A percentile compares a stretch with the other conserved stretches of the same genome.
Evolutionary conservation across 2,888 invertebrate genomes (phyloP).

Genomic region (Lasius platythorax): DNA sequence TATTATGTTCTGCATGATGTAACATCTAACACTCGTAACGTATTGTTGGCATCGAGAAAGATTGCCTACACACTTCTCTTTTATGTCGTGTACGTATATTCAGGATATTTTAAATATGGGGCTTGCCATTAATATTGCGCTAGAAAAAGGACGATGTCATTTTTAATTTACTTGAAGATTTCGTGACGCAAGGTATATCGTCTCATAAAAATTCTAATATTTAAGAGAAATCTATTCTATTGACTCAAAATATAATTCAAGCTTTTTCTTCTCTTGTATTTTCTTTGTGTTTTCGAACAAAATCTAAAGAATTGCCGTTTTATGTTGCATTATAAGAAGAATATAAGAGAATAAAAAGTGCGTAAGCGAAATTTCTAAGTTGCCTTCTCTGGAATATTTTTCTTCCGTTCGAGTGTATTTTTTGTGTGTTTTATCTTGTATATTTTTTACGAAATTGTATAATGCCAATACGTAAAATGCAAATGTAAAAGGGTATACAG

Average conservation of each 20-base stretch:
- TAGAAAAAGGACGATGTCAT: neutral
- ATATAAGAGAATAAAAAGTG: slow-evolving; percentile 1
- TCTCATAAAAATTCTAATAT: neutral
- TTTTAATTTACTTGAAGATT: neutral
- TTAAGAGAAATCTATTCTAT: neutral
- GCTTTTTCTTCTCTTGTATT: neutral
- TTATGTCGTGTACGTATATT: slow-evolving; percentile 60
- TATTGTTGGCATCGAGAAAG: slow-evolving; percentile 53
- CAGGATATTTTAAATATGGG: slow-evolving; percentile 71
- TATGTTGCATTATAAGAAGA: neutral
- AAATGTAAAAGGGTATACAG: slow-evolving; percentile 35
- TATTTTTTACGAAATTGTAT: slow-evolving; percentile 46
- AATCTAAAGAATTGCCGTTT: neutral
- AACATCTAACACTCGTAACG: slow-evolving; percentile 56
- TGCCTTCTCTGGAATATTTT: slow-evolving; percentile 59
- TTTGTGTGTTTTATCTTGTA: slow-evolving; percentile 53
- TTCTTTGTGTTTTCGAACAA: slow-evolving; percentile 9
- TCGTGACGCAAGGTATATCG: neutral
- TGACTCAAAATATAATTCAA: neutral
- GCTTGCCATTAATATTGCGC: slow-evolving; percentile 22
- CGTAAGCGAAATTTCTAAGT: slow-evolving; percentile 48
- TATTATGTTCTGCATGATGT: slow-evolving; percentile 58
- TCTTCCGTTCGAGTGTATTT: slow-evolving; percentile 61
- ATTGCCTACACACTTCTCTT: slow-evolving; percentile 62
- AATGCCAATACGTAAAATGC: slow-evolving; percentile 19